Evolutionary conservation across 2,113 vertebrate genomes (phyloP), one percentile per base, ranked within the genome.

Genomic region (Peucedramus taeniatus): DNA sequence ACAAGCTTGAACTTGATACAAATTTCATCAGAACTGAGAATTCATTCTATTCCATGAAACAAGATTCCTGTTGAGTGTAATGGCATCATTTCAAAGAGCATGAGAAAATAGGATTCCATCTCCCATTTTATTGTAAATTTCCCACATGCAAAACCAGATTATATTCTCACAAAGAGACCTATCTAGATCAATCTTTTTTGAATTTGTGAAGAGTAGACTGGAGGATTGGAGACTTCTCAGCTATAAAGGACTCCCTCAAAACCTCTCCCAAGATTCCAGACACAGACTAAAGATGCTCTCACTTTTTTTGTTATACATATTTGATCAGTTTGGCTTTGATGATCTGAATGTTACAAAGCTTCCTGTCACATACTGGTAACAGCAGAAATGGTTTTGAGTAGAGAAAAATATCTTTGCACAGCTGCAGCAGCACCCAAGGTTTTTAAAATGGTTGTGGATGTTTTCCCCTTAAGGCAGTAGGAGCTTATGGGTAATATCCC

Each of bases 251-350:
- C 16, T 68, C 26, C 28, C 6, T 3, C 15, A 50, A 75, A 82
- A 45, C 17, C 26, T 78, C 70, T 49, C 28, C 45, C 47, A 35
- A 63, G 42, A 70, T 63, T 35, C 11, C 33, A 23, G 6, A 20
- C 23, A 27, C 0, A 35, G 22, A 53, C 3, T 27, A 33, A 0
- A 51, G 14, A 22, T 14, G 9, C 3, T 53, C 33, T 63, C 13
- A 16, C 16, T 2, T 12, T 33, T 42, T 40, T 50, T 82, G 2
- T 53, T 90, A 15, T 39, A 10, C 0, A 0, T 2, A 1, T 64
- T 75, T 56, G 8, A 72, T 72, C 20, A 13, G 11, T 66, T 94
- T 90, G 26, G 47, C n/a, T 96, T 39, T 72, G 24, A 74, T 61
- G 15, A 66, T 14, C 19, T 39, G 95, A 91, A 69, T 26, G 7